Evolutionary conservation across 2,888 invertebrate species (phyloP).

Genomic region (Cosmopolites sordidus): DNA sequence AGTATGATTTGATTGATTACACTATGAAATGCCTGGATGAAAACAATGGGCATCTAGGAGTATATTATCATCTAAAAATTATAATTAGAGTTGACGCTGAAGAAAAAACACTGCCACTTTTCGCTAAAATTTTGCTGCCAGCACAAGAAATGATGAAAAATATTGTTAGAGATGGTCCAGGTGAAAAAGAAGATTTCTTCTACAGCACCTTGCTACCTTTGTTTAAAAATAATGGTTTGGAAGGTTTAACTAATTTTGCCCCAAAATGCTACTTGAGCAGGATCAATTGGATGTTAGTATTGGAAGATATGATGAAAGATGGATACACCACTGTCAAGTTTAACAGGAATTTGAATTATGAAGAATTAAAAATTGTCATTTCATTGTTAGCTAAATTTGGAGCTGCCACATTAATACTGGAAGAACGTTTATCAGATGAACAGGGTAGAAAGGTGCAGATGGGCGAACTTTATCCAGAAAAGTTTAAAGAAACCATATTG

Average conservation of each 20-base stretch:
- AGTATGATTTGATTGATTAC: constrained; percentile 28
- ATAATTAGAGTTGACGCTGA: neutral
- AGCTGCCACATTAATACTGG: constrained; percentile 39
- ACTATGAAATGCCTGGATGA: constrained; percentile 25
- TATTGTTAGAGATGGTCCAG: constrained; percentile 3
- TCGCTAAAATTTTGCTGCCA: constrained; percentile 11
- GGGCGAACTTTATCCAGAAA: constrained; percentile 32
- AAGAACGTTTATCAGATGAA: constrained; percentile 30
- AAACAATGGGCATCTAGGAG: constrained; percentile 35
- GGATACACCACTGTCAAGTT: constrained; percentile 19
- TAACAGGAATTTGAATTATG: constrained; percentile 20
- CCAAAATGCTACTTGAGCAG: constrained; percentile 42
- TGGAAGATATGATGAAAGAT: constrained; percentile 42
- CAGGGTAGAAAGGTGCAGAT: constrained; percentile 29
- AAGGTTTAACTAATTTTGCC: constrained; percentile 32
- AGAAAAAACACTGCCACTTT: neutral
- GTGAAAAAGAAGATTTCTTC: constrained; percentile 38
- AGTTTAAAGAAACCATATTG: neutral
- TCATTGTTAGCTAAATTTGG: constrained; percentile 37
- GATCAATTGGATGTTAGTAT: constrained; percentile 39
- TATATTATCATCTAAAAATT: constrained; percentile 34
- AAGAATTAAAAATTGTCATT: constrained; percentile 29
- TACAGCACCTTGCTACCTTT: constrained; percentile 45
- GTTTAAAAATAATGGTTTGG: constrained; percentile 32
- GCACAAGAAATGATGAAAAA: neutral